Evolutionary conservation across 64 coral and sea anemone species (phyloP).

Genomic region (Stylophora pistillata): DNA sequence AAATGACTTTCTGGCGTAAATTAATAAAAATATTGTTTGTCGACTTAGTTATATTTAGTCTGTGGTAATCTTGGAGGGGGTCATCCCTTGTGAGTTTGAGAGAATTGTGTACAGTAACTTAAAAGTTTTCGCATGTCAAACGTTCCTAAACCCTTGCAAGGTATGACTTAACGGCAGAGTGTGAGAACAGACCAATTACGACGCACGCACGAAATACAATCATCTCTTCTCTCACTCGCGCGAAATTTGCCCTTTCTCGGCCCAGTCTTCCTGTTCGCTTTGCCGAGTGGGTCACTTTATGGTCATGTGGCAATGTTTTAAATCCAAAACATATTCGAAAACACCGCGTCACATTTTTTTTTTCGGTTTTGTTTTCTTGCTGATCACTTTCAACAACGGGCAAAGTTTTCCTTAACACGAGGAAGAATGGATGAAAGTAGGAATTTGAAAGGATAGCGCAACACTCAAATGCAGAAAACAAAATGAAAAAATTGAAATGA

Average conservation of each 20-base stretch:
- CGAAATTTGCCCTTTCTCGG: background rate
- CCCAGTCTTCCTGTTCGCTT: background rate
- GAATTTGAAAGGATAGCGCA: too few relatives aligned
- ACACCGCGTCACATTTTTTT: background rate
- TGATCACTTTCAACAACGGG: too few relatives aligned
- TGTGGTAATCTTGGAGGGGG: constrained; percentile 37
- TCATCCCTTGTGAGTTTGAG: constrained; percentile 8
- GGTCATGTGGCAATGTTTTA: too few relatives aligned
- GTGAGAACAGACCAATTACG: background rate
- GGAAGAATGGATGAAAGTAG: too few relatives aligned
- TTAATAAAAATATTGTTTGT: constrained; percentile 15
- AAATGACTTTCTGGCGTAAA: constrained; percentile 17
- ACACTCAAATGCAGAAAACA: too few relatives aligned
- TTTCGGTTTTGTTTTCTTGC: too few relatives aligned
- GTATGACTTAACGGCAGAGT: background rate
- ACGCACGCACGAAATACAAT: background rate
- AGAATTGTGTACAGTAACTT: background rate
- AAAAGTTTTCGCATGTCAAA: background rate
- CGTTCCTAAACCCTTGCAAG: background rate
- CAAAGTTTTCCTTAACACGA: too few relatives aligned
- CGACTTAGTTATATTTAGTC: background rate
- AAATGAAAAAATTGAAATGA: too few relatives aligned
- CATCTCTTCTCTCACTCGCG: too few relatives aligned
- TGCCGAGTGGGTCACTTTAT: background rate
- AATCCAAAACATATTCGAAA: too few relatives aligned